A percentile compares a stretch with the other conserved stretches of the same genome.
These are phyloP conservation scores for Malurus splendens DNA, from an alignment of 2,797 vertebrate species.

Conservation along the genomic window DNA sequence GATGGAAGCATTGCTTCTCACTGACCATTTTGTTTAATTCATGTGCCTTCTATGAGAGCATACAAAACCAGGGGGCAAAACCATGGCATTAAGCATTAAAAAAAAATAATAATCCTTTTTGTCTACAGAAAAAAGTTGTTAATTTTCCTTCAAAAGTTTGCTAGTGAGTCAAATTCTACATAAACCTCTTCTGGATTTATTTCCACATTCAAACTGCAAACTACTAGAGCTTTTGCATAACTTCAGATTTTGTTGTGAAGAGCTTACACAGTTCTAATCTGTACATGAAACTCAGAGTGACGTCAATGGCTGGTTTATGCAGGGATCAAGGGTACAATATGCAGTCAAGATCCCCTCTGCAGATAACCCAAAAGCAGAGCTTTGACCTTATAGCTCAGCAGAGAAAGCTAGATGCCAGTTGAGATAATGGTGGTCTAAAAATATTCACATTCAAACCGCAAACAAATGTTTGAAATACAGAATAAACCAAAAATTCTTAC, in stretches of 20 bases:
- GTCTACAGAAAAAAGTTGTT: not conserved
- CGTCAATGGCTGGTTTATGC: not conserved
- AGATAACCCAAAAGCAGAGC: constrained; percentile 33
- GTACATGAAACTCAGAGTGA: constrained; percentile 21
- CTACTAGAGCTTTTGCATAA: constrained; percentile 2
- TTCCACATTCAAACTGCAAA: not conserved
- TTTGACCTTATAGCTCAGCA: constrained; percentile 16
- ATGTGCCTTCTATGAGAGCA: not conserved
- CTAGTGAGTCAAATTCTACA: not conserved
- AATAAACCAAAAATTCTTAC: not conserved
- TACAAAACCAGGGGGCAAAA: not conserved
- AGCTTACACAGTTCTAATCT: constrained; percentile 15
- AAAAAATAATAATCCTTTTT: not conserved
- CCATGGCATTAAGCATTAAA: not conserved
- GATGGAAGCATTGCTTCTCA: not conserved
- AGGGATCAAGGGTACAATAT: not conserved
- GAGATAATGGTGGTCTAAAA: not conserved
- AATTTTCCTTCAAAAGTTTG: not conserved
- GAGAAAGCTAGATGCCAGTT: not conserved
- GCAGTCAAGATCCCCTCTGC: constrained; percentile 20
- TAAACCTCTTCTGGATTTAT: not conserved
- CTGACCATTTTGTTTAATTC: not conserved
- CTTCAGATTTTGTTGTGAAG: constrained; percentile 22
- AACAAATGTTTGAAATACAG: not conserved
- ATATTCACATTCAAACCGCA: not conserved